These are phyloP conservation scores for Paramormyrops hopkinsi DNA, from an alignment of 2,797 vertebrate species.

Conservation along the genomic window DNA sequence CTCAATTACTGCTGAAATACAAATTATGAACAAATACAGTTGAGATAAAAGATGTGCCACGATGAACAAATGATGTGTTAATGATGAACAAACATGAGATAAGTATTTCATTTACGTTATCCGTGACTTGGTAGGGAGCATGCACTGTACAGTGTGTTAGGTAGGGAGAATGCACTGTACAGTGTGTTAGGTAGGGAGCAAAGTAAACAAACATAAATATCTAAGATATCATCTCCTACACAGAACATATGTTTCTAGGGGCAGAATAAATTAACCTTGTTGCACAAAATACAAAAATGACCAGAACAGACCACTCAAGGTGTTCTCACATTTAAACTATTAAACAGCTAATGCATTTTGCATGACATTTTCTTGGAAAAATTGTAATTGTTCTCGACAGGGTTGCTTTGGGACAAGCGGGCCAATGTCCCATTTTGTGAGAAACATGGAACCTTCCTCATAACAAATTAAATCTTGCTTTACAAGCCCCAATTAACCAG, in stretches of 20 bases:
- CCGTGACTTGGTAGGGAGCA: background rate
- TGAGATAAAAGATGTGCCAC: background rate
- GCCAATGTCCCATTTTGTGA: background rate
- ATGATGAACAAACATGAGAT: background rate
- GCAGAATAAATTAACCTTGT: background rate
- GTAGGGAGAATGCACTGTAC: too few species aligned
- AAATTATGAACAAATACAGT: background rate
- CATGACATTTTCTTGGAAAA: background rate
- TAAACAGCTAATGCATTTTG: background rate
- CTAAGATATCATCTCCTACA: background rate
- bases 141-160: too few species aligned
- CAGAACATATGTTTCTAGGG: background rate
- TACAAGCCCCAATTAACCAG: constrained; percentile 6
- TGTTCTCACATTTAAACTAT: background rate
- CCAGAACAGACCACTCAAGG: background rate
- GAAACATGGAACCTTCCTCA: background rate
- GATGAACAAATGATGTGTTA: background rate
- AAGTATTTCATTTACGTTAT: background rate
- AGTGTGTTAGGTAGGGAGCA: background rate
- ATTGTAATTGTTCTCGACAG: background rate
- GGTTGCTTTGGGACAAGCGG: background rate
- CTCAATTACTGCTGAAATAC: background rate
- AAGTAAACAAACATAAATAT: background rate
- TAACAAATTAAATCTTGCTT: background rate
- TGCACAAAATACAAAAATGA: background rate